Percentiles rank a stretch among this genome's conserved stretches.
Conservation (phyloP, 2,113 vertebrate genomes). For the Azemiops feae region DNA sequence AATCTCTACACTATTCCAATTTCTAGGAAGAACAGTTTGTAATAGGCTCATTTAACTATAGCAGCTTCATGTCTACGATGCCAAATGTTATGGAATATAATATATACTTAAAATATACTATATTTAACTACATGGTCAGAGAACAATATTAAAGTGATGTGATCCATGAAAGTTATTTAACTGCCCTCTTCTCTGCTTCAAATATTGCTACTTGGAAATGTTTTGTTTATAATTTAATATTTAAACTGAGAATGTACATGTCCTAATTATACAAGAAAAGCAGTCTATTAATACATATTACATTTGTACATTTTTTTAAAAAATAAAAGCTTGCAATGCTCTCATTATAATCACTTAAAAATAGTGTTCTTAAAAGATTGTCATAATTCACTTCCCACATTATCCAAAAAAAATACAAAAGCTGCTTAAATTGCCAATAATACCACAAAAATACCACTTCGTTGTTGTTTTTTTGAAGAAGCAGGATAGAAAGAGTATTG, state of each 20-base stretch:
- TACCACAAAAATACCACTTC: not conserved
- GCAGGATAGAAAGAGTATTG: not conserved
- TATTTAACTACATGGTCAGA: not conserved
- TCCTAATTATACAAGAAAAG: not conserved
- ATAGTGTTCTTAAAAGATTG: not conserved
- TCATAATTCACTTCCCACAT: not conserved
- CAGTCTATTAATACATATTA: not conserved
- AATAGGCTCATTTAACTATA: not conserved
- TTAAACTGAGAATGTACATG: not conserved
- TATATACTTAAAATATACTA: fast-evolving
- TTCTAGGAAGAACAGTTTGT: not conserved
- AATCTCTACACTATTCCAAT: not conserved
- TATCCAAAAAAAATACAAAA: not conserved
- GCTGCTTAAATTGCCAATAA: not conserved
- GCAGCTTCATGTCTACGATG: fast-evolving
- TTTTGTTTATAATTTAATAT: not conserved
- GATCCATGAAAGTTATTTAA: not conserved
- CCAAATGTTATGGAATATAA: not conserved
- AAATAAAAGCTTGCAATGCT: not conserved
- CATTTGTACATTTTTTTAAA: not conserved
- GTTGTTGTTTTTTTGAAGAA: not conserved
- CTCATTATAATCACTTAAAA: not conserved
- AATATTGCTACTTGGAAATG: not conserved
- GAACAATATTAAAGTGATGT: not conserved
- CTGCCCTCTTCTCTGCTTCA: not conserved